Percentiles rank a stretch among this genome's conserved stretches.
phyloP scores from a whole-genome alignment of 2,797 vertebrate genomes.

The Glyptemys insculpta region DNA sequence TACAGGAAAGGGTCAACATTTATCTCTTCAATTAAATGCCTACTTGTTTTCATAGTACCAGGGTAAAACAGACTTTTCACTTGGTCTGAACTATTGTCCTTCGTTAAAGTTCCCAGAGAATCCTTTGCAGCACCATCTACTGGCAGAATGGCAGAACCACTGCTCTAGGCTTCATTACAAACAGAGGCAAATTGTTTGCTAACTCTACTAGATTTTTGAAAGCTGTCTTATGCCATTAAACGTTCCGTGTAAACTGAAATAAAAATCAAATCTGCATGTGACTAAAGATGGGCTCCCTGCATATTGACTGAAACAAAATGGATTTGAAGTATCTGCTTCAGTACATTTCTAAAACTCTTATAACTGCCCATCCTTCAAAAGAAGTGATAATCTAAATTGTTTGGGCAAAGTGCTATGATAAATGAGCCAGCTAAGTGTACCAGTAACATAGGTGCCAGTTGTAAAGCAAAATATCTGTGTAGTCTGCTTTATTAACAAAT shows the following conservation, averaged over 20 bases:
- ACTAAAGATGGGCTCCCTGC: constrained; percentile 67
- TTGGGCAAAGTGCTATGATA: constrained; percentile 72
- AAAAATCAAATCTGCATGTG: constrained; percentile 48
- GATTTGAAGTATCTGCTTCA: constrained; percentile 58
- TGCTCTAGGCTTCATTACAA: constrained; percentile 41
- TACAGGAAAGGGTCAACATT: constrained; percentile 72
- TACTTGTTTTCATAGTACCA: constrained; percentile 77
- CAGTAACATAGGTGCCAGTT: constrained; percentile 79
- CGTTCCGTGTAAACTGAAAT: constrained; percentile 58
- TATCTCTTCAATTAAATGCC: constrained; percentile 60
- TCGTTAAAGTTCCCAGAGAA: constrained; percentile 59
- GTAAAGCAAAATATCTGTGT: constrained; percentile 83
- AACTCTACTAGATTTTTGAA: constrained; percentile 55
- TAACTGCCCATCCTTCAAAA: constrained; percentile 53
- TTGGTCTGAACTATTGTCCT: constrained; percentile 71
- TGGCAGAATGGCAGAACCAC: constrained; percentile 73
- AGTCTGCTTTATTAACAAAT: constrained; percentile 83
- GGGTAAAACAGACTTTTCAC: constrained; percentile 64
- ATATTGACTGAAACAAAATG: constrained; percentile 2
- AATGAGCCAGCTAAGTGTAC: constrained; percentile 77
- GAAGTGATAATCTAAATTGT: constrained; percentile 61
- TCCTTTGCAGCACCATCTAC: constrained; percentile 79
- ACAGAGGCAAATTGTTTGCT: constrained; percentile 59
- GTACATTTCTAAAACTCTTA: constrained; percentile 39
- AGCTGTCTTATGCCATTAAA: constrained; percentile 44